Evolutionary conservation across 2,113 vertebrate genomes (phyloP), one percentile per base, ranked within the genome.

Genomic region (Onychostoma macrolepis): DNA sequence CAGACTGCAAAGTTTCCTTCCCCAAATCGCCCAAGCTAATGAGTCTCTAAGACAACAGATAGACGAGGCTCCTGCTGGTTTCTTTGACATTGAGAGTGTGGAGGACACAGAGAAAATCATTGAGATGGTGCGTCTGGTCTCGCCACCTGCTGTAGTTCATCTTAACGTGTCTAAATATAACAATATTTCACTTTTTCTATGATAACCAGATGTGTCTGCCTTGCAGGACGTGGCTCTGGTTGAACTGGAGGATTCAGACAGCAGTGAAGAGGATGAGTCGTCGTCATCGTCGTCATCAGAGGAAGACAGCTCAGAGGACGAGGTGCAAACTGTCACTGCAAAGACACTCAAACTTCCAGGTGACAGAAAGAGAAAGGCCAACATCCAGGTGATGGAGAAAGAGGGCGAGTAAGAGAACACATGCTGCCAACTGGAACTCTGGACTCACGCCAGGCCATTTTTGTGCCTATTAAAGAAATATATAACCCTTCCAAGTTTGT

Each of bases 1-100:
- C 72, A 94, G 93, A 89, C 93, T 99, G 19, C 97, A 97, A 93
- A 95, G 80, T 88, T 99, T 99, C 89, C 92, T 99, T 71, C 98
- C 97, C 19, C 96, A 96, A 90, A 96, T 99, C 92, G 97, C 97
- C 0, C 92, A 94, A 61, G 97, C 98, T 84, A 99, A 99, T 24
- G 93, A 96, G 87, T 95, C 96, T 65, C 93, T 99, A 43, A 94
- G 85, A 88, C 94, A 90, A 91, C 95, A 97, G 90, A 97, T 98
- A 91, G 92, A 95, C 15, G 90, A 91, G 2, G 92, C 92, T 48
- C 94, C 96, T 4, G 90, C 92, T 56, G 95, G 95, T 53, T 88
- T 48, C 53, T 99, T 97, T 90, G 95, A 98, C 90, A 98, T 98
- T 30, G 97, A 99, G 93, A 93, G 93, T 11, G 89, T 96, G 53